Evolutionary conservation across 2,113 vertebrate genomes (phyloP), one percentile per base, ranked within the genome.

Genomic region (Salvelinus sp.): DNA sequence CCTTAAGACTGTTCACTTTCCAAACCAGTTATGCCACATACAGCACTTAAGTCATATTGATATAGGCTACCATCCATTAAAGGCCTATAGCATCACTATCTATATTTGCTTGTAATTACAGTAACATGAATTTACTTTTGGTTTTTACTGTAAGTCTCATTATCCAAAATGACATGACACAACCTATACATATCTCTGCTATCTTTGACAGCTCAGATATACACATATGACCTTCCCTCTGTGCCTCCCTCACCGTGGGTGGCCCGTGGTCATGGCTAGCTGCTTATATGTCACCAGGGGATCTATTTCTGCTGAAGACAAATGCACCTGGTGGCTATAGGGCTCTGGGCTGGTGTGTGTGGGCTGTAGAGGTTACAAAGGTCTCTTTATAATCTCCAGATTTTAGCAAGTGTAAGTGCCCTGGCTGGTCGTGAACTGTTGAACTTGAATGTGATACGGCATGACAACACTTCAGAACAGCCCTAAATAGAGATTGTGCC

Each of bases 391-490:
- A 81, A 85, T 87, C 83, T 79, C 70, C 13, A 68, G 47, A 66
- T 25, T 14, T 66, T 28, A 66, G 83, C 84, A 74, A 81, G 83
- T 80, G 77, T 70, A 76, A 81, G 74, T 79, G 83, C 80, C 73
- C 27, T 79, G 71, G 69, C 81, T 75, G 70, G 22, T 22, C 64
- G 75, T 87, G 92, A 93, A 93, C 91, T 91, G 85, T 85, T 93
- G 93, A 94, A 92, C 93, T 92, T 82, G 87, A 93, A 92, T 85
- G 85, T 87, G 91, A 93, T 91, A 83, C 84, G 73, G 80, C 77
- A 25, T 76, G 84, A 83, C 76, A 84, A 60, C 68, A 79, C 88
- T 78, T 81, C 80, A 79, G 75, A 83, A 75, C 79, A 79, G n/a
- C 79, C 77, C 79, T 80, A 88, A 89, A 91, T 91, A 90, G 89